These are phyloP conservation scores for Parnassius orleans DNA, from an alignment of 2,888 invertebrate species.

Conservation along the genomic window DNA sequence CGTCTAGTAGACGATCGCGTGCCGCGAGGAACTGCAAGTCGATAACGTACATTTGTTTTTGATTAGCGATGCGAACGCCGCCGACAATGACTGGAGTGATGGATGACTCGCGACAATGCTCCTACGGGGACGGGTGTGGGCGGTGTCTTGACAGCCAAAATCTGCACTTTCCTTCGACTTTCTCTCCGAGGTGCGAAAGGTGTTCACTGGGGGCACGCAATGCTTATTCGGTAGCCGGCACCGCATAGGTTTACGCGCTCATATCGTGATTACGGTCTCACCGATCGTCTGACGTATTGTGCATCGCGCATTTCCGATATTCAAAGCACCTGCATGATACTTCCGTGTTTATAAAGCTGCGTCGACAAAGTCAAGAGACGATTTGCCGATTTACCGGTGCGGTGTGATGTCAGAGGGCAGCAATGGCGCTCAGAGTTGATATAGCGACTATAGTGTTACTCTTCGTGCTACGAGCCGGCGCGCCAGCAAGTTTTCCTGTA, in stretches of 20 bases:
- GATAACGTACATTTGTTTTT: constrained; percentile 58
- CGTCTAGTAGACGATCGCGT: constrained; percentile 11
- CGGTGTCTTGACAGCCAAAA: constrained; percentile 75
- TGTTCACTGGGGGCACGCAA: constrained; percentile 72
- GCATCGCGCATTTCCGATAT: constrained; percentile 60
- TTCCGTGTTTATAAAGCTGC: constrained; percentile 64
- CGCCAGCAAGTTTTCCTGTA: constrained; percentile 77
- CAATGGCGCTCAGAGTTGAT: constrained; percentile 56
- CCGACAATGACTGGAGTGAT: constrained; percentile 56
- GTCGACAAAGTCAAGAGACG: constrained; percentile 41
- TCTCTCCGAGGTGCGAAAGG: constrained; percentile 80
- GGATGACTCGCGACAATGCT: constrained; percentile 74
- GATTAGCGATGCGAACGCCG: constrained; percentile 46
- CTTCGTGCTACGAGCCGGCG: constrained; percentile 63
- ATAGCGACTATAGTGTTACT: constrained; percentile 59
- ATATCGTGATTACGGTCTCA: constrained; percentile 56
- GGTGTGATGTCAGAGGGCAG: constrained; percentile 60
- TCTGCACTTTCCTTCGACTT: constrained; percentile 80
- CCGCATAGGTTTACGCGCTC: constrained; percentile 76
- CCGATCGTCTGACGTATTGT: constrained; percentile 41
- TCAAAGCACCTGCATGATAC: constrained; percentile 74
- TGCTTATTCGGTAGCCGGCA: constrained; percentile 77
- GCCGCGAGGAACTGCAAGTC: constrained; percentile 27
- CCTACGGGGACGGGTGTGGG: constrained; percentile 75
- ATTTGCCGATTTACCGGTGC: constrained; percentile 44